These are phyloP conservation scores for Dicycla oo DNA, from an alignment of 2,888 invertebrate species.

Conservation along the genomic window DNA sequence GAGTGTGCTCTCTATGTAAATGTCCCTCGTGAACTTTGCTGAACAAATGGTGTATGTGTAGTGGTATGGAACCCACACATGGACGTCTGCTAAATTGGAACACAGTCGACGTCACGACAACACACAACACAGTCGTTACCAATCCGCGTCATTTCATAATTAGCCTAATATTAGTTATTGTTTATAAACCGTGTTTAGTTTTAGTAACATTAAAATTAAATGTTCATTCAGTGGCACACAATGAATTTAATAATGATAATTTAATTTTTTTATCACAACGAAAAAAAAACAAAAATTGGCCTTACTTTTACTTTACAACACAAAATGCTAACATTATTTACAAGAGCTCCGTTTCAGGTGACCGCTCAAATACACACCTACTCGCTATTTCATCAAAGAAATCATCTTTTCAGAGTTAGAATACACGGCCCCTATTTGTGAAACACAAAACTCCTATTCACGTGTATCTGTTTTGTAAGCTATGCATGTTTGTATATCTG, in stretches of 20 bases:
- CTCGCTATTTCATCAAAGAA: background rate
- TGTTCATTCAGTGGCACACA: too few relatives aligned
- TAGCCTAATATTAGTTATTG: too few relatives aligned
- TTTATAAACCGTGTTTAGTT: too few relatives aligned
- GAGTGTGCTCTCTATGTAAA: background rate
- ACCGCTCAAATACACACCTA: background rate
- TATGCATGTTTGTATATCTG: background rate
- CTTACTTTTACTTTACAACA: background rate
- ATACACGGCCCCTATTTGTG: background rate
- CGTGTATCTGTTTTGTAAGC: background rate
- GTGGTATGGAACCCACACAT: too few relatives aligned
- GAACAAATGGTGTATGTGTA: background rate
- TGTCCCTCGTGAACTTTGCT: background rate
- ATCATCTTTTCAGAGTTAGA: background rate
- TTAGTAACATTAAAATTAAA: too few relatives aligned
- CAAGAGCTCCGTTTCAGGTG: background rate
- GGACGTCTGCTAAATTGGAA: too few relatives aligned
- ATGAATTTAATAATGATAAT: too few relatives aligned
- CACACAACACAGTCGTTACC: too few relatives aligned
- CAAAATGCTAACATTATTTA: background rate
- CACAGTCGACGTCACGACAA: too few relatives aligned
- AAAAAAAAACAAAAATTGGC: background rate
- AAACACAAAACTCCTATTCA: background rate
- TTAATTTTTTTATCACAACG: too few relatives aligned
- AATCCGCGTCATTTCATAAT: too few relatives aligned